phyloP scores from a whole-genome alignment of 2,113 vertebrate species.

The Sardina pilchardus region DNA sequence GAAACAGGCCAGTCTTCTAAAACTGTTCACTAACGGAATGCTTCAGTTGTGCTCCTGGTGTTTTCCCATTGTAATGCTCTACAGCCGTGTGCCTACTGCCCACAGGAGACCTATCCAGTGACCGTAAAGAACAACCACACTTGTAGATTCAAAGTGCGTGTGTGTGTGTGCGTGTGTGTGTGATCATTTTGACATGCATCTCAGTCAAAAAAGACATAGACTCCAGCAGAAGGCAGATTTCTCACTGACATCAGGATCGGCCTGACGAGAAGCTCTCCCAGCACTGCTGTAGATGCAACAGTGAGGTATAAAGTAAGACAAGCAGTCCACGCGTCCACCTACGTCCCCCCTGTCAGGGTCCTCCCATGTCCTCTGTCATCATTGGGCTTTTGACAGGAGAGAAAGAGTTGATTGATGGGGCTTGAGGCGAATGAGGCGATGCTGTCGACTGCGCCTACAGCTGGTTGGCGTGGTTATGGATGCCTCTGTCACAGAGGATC shows the following conservation, averaged over 20 bases:
- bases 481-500: conserved; percentile 29
- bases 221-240: background rate
- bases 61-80: too few relatives aligned
- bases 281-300: background rate
- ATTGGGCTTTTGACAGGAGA: conserved; percentile 43
- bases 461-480: conserved; percentile 24
- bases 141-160: background rate
- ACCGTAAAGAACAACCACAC: background rate
- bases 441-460: background rate
- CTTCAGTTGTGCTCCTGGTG: too few relatives aligned
- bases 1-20: too few relatives aligned
- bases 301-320: background rate
- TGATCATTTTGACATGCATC: background rate
- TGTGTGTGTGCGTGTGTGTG: background rate
- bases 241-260: background rate
- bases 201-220: background rate
- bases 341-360: background rate
- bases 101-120: background rate
- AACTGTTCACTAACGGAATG: too few relatives aligned
- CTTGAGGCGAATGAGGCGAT: conserved; percentile 26
- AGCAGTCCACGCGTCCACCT: background rate
- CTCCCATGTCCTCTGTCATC: conserved; percentile 2
- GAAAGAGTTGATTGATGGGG: conserved; percentile 46
- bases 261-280: background rate
- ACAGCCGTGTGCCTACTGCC: too few relatives aligned